A percentile compares a stretch with the other conserved stretches of the same genome.
Evolutionary conservation across 1,140 invertebrate species (phyloP).

Genomic region (Lepidurus arcticus): DNA sequence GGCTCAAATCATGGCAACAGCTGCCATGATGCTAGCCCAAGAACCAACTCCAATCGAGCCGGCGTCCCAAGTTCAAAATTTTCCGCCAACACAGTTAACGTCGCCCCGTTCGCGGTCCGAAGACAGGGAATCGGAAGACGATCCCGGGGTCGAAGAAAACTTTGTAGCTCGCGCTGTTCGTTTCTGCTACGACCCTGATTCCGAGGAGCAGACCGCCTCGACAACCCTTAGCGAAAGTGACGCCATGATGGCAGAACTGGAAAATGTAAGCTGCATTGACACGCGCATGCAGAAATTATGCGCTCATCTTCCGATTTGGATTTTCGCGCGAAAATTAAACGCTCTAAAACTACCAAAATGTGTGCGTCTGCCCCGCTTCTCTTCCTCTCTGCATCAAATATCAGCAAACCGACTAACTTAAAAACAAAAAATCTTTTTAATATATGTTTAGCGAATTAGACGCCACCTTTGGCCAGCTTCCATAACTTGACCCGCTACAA

Average conservation of each 20-base stretch:
- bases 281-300: not conserved
- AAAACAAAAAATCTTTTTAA: not conserved
- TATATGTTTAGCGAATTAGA: not conserved
- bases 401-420: not conserved
- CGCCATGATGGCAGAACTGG: not conserved
- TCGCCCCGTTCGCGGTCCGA: not conserved
- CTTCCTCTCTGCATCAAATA: not conserved
- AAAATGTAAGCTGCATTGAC: conserved; percentile 11
- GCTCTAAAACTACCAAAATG: not conserved
- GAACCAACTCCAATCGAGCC: not conserved
- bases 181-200: not conserved
- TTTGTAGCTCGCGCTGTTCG: not conserved
- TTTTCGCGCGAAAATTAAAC: not conserved
- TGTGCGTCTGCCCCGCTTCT: not conserved
- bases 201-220: not conserved
- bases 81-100: not conserved
- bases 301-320: not conserved
- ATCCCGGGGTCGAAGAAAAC: conserved; percentile 11
- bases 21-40: not conserved
- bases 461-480: not conserved
- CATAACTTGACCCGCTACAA: not conserved
- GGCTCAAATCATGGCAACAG: conserved; percentile 24
- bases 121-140: not conserved
- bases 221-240: not conserved
- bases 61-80: not conserved